These are phyloP conservation scores for Nebria ingens DNA, from an alignment of 1,140 invertebrate genomes.

Conservation along the genomic window DNA sequence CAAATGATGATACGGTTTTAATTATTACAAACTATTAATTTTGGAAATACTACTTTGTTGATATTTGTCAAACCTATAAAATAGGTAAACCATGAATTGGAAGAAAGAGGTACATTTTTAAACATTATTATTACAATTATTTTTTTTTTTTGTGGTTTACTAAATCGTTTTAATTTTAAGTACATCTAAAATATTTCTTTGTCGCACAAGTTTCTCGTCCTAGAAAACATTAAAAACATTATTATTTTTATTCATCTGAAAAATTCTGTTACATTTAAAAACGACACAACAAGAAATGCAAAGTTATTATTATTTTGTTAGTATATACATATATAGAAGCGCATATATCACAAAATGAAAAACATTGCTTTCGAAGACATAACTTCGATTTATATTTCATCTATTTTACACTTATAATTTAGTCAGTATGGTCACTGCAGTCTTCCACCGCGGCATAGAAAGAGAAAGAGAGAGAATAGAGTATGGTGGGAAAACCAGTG, in stretches of 20 bases:
- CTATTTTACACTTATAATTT: background rate
- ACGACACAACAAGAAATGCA: slow-evolving; percentile 7
- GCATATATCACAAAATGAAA: slow-evolving; percentile 6
- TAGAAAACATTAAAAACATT: slow-evolving; percentile 6
- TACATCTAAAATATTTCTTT: slow-evolving; percentile 4
- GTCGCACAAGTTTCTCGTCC: background rate
- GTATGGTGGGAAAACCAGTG: background rate
- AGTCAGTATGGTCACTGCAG: background rate
- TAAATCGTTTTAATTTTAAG: too few relatives aligned
- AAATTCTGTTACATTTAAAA: slow-evolving; percentile 8
- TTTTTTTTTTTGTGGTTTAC: too few relatives aligned
- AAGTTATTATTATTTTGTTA: slow-evolving; percentile 7
- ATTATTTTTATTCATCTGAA: too few relatives aligned
- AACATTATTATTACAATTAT: background rate
- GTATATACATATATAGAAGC: slow-evolving; percentile 1
- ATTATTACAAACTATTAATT: too few relatives aligned
- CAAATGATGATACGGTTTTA: too few relatives aligned
- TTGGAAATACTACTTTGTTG: too few relatives aligned
- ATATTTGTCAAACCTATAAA: too few relatives aligned
- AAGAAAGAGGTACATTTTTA: slow-evolving; percentile 3
- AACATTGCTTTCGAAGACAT: too few relatives aligned
- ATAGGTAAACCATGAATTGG: too few relatives aligned
- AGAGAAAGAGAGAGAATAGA: background rate
- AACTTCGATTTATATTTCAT: background rate
- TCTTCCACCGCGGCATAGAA: background rate